Conservation (phyloP, 2,113 vertebrate species). For the Beaufortia kweichowensis region DNA sequence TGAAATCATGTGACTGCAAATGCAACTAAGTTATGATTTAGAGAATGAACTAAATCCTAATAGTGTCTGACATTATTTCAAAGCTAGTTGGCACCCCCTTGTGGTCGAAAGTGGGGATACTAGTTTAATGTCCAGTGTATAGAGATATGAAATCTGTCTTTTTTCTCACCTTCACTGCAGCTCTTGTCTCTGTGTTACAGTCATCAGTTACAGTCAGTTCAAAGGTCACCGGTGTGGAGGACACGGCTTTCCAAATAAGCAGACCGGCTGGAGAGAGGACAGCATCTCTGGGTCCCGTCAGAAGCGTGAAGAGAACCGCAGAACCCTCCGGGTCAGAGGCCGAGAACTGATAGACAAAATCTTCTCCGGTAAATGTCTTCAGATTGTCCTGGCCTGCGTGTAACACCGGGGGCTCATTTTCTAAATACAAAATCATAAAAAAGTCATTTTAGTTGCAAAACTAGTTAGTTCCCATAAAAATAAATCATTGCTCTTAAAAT, state of each 20-base stretch:
- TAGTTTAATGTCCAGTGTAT: not conserved
- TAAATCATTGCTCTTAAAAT: not conserved
- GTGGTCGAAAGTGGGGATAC: conserved; percentile 48
- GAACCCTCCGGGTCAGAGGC: conserved; percentile 87
- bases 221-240: conserved; percentile 67
- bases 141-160: too few species aligned
- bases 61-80: not conserved
- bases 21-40: too few species aligned
- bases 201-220: conserved; percentile 78
- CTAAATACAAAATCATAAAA: conserved; percentile 66
- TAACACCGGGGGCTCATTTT: conserved; percentile 80
- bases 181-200: conserved; percentile 75
- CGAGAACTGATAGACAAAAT: conserved; percentile 80
- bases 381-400: conserved; percentile 68
- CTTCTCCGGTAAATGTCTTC: conserved; percentile 80
- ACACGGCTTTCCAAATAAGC: conserved; percentile 78
- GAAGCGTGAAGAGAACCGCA: conserved; percentile 75
- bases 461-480: not conserved
- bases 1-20: not conserved
- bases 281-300: conserved; percentile 78
- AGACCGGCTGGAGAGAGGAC: conserved; percentile 81
- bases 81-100: conserved; percentile 58
- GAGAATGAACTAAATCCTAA: not conserved
- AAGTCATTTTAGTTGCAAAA: not conserved
- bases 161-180: conserved; percentile 74